A percentile compares a stretch with the other conserved stretches of the same genome.
Conservation (phyloP, 2,113 vertebrate genomes). For the Aldabrachelys gigantea region DNA sequence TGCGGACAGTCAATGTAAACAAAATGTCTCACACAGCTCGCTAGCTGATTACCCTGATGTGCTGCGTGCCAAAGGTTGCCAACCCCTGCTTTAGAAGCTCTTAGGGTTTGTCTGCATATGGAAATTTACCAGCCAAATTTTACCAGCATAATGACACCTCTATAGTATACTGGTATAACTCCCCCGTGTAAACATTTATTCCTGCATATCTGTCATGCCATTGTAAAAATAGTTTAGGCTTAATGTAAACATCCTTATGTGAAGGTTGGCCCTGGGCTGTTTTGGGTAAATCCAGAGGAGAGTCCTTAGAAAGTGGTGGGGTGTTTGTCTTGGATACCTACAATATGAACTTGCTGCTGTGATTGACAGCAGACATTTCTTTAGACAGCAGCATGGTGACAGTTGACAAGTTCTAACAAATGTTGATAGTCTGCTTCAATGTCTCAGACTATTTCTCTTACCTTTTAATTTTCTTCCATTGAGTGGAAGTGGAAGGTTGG, state of each 20-base stretch:
- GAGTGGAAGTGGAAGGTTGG: neutral
- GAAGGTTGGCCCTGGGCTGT: neutral
- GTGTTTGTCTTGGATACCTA: constrained; percentile 19
- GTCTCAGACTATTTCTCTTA: neutral
- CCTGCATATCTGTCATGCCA: neutral
- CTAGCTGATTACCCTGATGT: too few species aligned
- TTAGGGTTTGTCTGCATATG: accelerated
- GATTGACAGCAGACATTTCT: neutral
- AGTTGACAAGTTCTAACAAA: neutral
- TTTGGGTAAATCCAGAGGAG: neutral
- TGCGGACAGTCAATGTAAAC: too few species aligned
- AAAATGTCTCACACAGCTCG: too few species aligned
- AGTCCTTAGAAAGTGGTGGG: accelerated
- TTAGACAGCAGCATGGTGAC: neutral
- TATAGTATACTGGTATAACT: accelerated
- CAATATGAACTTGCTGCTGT: neutral
- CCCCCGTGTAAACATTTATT: neutral
- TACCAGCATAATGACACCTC: accelerated
- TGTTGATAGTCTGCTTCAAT: neutral
- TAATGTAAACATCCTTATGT: neutral
- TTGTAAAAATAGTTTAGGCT: too few species aligned
- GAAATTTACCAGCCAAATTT: neutral
- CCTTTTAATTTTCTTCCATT: neutral
- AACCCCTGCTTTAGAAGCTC: neutral
- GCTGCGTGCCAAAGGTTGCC: too few species aligned